Evolutionary conservation across 1,140 invertebrate species (phyloP).

Genomic region (Octopus sinensis): DNA sequence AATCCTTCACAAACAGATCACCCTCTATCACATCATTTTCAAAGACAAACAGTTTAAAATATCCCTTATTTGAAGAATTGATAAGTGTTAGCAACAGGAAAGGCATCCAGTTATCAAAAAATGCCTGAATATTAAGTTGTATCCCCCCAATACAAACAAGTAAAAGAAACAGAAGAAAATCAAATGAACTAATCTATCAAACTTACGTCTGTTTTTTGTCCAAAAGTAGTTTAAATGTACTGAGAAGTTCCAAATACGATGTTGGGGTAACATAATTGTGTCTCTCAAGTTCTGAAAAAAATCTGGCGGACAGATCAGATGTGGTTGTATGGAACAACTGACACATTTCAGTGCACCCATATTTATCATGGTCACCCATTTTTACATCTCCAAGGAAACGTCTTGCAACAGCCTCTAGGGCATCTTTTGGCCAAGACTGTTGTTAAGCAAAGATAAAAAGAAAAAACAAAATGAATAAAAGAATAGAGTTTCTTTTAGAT

Average conservation of each 20-base stretch:
- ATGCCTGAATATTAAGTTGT: too few species aligned
- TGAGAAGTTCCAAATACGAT: constrained; percentile 58
- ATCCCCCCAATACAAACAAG: too few species aligned
- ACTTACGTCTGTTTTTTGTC: constrained; percentile 63
- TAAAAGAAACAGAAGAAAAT: too few species aligned
- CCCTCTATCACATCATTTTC: too few species aligned
- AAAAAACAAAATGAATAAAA: neutral
- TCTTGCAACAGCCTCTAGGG: constrained; percentile 77
- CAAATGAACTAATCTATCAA: neutral
- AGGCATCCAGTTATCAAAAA: too few species aligned
- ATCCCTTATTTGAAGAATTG: too few species aligned
- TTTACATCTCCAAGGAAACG: constrained; percentile 75
- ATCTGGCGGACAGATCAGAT: constrained; percentile 64
- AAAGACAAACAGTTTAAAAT: too few species aligned
- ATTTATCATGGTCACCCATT: constrained; percentile 69
- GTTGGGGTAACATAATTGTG: constrained; percentile 60
- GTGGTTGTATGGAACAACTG: constrained; percentile 82
- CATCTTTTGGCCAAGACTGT: constrained; percentile 61
- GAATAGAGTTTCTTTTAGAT: too few species aligned
- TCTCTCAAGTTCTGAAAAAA: constrained; percentile 66
- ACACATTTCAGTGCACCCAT: constrained; percentile 65
- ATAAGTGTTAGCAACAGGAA: too few species aligned
- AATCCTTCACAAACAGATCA: too few species aligned
- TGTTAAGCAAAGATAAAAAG: neutral
- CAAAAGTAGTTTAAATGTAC: constrained; percentile 55